Evolutionary conservation across 2,113 vertebrate species (phyloP).

Genomic region (Vidua macroura): DNA sequence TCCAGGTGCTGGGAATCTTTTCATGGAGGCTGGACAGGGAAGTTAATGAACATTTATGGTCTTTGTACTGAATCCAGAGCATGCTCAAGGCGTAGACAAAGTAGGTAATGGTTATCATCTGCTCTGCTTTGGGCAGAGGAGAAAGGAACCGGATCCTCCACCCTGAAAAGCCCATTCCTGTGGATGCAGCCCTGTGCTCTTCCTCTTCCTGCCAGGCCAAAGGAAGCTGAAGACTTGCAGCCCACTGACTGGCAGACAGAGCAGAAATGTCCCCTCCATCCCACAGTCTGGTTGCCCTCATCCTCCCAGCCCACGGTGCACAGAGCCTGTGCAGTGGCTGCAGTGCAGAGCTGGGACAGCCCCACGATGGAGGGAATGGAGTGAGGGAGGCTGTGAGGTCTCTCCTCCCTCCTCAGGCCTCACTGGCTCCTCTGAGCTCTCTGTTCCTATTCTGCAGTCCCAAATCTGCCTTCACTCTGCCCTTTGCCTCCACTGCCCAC

Average conservation of each 20-base stretch:
- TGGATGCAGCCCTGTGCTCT: neutral
- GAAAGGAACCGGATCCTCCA: neutral
- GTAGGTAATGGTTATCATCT: neutral
- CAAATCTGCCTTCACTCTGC: neutral
- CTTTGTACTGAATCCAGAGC: neutral
- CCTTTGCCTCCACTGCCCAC: neutral
- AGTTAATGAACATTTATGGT: neutral
- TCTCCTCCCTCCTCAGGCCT: neutral
- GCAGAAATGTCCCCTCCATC: neutral
- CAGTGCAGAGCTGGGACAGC: neutral
- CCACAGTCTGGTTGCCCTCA: rapidly evolving
- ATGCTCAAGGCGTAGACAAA: neutral
- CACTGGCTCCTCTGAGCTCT: neutral
- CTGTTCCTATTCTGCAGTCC: neutral
- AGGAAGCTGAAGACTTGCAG: neutral
- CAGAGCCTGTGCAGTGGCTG: rapidly evolving
- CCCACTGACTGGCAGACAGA: neutral
- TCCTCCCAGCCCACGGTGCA: neutral
- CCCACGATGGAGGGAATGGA: rapidly evolving
- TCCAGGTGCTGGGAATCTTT: neutral
- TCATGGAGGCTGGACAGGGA: neutral
- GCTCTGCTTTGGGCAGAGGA: neutral
- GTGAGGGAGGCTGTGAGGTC: neutral
- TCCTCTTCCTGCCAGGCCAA: neutral
- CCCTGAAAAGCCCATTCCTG: neutral